A percentile compares a stretch with the other conserved stretches of the same genome.
These are phyloP conservation scores for Stichopus chloronotus DNA, from an alignment of 35 echinoderm and acorn worm genomes.

Conservation along the genomic window DNA sequence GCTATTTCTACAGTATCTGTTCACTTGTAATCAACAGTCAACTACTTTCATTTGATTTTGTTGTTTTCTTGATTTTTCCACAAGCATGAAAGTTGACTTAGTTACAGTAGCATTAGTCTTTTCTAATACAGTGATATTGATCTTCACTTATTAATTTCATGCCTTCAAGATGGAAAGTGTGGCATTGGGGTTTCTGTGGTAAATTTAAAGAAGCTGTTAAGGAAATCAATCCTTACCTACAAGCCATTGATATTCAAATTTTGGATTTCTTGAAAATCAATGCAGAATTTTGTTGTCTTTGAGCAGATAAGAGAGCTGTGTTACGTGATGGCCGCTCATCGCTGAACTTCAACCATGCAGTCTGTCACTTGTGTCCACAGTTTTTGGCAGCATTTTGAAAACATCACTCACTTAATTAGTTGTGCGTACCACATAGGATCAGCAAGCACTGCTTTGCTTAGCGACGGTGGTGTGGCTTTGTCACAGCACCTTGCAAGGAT, in stretches of 20 bases:
- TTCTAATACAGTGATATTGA: not conserved
- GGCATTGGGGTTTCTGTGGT: not conserved
- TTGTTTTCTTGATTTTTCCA: not conserved
- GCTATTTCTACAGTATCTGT: no score
- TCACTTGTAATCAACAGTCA: not conserved
- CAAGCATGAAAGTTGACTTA: not conserved
- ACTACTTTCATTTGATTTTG: not conserved
- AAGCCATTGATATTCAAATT: conserved; percentile 47
- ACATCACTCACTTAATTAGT: not conserved
- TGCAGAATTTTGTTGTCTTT: conserved; percentile 16
- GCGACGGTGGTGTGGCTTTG: not conserved
- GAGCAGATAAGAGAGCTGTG: not conserved
- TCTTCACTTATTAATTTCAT: not conserved
- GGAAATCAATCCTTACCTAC: not conserved
- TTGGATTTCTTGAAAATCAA: conserved; percentile 20
- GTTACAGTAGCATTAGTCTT: not conserved
- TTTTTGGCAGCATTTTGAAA: not conserved
- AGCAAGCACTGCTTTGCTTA: not conserved
- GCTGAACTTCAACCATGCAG: not conserved
- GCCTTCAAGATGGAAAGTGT: not conserved
- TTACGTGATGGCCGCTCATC: not conserved
- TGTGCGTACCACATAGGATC: not conserved
- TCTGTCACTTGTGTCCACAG: not conserved
- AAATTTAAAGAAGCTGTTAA: not conserved
- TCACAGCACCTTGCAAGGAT: conserved; percentile 5